phyloP scores from a whole-genome alignment of 1,140 invertebrate species.

The Eueides isabella region DNA sequence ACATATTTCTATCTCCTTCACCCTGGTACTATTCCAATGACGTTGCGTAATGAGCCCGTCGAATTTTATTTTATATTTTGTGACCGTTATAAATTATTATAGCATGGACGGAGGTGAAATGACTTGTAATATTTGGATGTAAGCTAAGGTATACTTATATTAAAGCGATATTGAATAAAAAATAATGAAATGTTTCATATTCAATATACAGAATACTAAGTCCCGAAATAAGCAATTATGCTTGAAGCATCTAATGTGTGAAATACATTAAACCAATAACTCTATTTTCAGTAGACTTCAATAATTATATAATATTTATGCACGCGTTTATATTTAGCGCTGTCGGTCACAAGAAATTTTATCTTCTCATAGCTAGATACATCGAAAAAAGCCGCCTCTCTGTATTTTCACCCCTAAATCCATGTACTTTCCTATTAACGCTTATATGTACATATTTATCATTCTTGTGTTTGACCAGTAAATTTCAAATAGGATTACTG shows the following conservation, averaged over 20 bases:
- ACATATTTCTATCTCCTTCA: slow-evolving; percentile 53
- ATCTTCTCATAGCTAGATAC: background rate
- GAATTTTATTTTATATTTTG: slow-evolving; percentile 74
- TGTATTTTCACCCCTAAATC: slow-evolving; percentile 25
- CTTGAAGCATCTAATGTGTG: too few relatives aligned
- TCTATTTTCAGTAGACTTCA: background rate
- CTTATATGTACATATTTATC: slow-evolving; percentile 23
- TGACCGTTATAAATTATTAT: slow-evolving; percentile 69
- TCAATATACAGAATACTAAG: too few relatives aligned
- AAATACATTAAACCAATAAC: too few relatives aligned
- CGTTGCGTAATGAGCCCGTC: slow-evolving; percentile 73
- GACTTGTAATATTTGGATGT: slow-evolving; percentile 27
- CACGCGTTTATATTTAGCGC: background rate
- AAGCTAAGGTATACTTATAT: background rate
- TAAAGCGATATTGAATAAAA: background rate
- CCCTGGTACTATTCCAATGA: slow-evolving; percentile 56
- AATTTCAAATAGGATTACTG: slow-evolving; percentile 15
- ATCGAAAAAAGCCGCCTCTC: slow-evolving; percentile 4
- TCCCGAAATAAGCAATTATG: too few relatives aligned
- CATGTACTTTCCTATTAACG: slow-evolving; percentile 27
- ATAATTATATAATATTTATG: slow-evolving; percentile 2
- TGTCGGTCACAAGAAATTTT: background rate
- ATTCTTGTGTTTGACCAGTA: slow-evolving; percentile 11
- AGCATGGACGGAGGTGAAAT: slow-evolving; percentile 51
- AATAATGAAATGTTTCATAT: too few relatives aligned